phyloP scores from a whole-genome alignment of 2,113 vertebrate genomes.

The Microtus richardsoni region DNA sequence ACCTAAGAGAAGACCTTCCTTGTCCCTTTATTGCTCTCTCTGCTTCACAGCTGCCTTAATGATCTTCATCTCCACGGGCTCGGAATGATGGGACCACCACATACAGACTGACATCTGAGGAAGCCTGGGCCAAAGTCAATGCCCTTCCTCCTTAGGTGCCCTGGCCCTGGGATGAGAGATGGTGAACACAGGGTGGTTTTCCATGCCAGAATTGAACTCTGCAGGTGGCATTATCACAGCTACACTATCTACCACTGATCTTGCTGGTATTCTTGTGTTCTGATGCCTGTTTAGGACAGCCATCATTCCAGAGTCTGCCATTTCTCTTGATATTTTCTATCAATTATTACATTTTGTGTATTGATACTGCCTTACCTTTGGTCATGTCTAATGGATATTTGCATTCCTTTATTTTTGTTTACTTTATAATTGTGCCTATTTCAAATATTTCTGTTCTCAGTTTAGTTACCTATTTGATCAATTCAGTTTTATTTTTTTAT shows the following conservation, averaged over 20 bases:
- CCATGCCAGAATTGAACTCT: not conserved
- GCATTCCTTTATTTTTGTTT: not conserved
- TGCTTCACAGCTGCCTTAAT: not conserved
- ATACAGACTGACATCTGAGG: not conserved
- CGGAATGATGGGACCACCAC: not conserved
- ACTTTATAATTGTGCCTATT: not conserved
- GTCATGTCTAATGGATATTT: not conserved
- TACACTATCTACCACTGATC: rapidly evolving
- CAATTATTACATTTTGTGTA: not conserved
- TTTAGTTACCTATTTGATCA: not conserved
- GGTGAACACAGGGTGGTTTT: not conserved
- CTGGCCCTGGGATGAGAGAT: not conserved
- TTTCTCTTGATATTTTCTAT: not conserved
- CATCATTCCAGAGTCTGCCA: not conserved
- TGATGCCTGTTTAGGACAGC: not conserved
- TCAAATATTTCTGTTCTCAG: not conserved
- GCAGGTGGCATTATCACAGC: rapidly evolving
- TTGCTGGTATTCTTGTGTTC: not conserved
- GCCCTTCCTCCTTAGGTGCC: not conserved
- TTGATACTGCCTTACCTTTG: not conserved
- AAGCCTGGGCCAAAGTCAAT: not conserved
- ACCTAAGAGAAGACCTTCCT: not conserved
- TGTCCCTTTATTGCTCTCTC: not conserved
- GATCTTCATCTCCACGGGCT: not conserved
- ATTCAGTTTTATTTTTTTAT: conserved; percentile 7